These are phyloP conservation scores for Larimichthys crocea DNA, from an alignment of 2,113 vertebrate species.

Conservation along the genomic window DNA sequence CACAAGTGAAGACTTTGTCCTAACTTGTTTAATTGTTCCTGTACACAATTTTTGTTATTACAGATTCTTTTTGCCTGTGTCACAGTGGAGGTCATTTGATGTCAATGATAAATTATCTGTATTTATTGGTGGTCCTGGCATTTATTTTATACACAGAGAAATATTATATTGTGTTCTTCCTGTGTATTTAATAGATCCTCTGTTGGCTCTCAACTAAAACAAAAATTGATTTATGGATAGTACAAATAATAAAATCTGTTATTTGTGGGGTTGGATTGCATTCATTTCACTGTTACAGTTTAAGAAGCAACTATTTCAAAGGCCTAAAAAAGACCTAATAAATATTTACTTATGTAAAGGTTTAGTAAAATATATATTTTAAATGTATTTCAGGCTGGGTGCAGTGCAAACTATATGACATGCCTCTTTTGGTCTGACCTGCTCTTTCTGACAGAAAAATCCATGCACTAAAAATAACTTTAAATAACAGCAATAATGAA, in stretches of 20 bases:
- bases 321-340: no score
- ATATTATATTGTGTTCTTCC: neutral
- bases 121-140: neutral
- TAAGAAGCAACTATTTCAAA: no score
- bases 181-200: neutral
- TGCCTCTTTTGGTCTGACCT: no score
- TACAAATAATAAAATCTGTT: neutral
- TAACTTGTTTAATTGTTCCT: constrained; percentile 34
- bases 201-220: neutral
- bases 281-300: no score
- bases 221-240: neutral
- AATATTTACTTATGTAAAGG: no score
- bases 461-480: neutral
- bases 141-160: neutral
- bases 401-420: no score
- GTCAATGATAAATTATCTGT: neutral
- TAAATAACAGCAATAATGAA: neutral
- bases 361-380: no score
- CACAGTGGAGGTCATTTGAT: constrained; percentile 11
- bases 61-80: constrained; percentile 29
- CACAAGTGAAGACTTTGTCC: constrained; percentile 48
- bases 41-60: constrained; percentile 39
- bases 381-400: no score
- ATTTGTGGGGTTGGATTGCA: no score
- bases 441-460: no score